phyloP scores from a whole-genome alignment of 2,888 invertebrate genomes.

The Tineola bisselliella region DNA sequence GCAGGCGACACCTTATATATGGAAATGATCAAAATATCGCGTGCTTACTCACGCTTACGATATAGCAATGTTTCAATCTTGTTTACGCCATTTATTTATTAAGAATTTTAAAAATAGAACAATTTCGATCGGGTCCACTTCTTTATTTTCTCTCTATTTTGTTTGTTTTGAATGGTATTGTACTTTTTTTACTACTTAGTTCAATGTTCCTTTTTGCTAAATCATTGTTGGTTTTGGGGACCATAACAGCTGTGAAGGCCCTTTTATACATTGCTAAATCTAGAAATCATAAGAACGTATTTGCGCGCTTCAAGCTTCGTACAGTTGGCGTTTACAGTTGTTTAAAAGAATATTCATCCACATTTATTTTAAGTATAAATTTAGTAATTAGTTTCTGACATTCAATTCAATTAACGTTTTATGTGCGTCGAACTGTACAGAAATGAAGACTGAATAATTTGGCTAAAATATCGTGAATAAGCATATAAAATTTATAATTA shows the following conservation, averaged over 20 bases:
- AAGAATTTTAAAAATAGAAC: no score
- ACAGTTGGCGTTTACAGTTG: background rate
- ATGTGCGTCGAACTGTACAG: constrained; percentile 36
- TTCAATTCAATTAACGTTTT: background rate
- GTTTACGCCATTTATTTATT: no score
- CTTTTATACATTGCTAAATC: no score
- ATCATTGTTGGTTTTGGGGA: background rate
- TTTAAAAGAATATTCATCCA: no score
- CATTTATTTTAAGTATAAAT: no score
- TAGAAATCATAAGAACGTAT: no score
- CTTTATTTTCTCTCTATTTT: background rate
- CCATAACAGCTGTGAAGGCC: background rate
- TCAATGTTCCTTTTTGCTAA: background rate
- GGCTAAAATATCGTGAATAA: constrained; percentile 23
- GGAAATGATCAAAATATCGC: no score
- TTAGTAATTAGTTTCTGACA: no score
- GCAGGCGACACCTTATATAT: no score
- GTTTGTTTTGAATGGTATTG: background rate
- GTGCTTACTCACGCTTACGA: no score
- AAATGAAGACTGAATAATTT: constrained; percentile 61
- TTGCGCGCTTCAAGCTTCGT: background rate
- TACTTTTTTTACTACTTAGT: background rate
- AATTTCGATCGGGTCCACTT: background rate
- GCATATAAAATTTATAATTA: constrained; percentile 5
- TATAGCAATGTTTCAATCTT: no score